phyloP scores from a whole-genome alignment of 2,888 invertebrate genomes.

The Epirrhoe tristata region DNA sequence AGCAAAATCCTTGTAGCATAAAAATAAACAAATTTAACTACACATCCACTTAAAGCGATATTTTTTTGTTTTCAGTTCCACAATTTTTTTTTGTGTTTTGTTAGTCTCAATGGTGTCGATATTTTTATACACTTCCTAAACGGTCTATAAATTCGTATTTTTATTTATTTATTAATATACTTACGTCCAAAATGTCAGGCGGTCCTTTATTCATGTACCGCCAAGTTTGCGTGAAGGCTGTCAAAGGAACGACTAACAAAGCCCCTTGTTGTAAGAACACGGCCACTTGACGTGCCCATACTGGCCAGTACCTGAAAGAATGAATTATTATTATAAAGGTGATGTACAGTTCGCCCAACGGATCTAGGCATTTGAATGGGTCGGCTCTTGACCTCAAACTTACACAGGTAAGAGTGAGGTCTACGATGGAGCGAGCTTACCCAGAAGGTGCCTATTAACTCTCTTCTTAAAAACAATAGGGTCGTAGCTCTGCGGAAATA shows the following conservation, averaged over 20 bases:
- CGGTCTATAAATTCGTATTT: background rate
- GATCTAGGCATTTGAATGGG: too few relatives aligned
- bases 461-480: too few relatives aligned
- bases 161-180: too few relatives aligned
- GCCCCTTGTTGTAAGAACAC: constrained; percentile 90
- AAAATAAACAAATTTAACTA: constrained; percentile 33
- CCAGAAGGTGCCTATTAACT: too few relatives aligned
- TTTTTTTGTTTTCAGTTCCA: constrained; percentile 9
- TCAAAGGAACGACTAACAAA: constrained; percentile 89
- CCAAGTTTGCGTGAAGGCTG: constrained; percentile 89
- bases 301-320: constrained; percentile 89
- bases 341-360: too few relatives aligned
- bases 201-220: constrained; percentile 92
- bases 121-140: background rate
- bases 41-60: background rate
- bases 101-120: background rate
- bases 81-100: too few relatives aligned
- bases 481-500: too few relatives aligned
- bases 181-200: constrained; percentile 94
- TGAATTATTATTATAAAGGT: too few relatives aligned
- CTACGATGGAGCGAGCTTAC: too few relatives aligned
- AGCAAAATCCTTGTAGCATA: constrained; percentile 71
- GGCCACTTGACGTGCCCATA: constrained; percentile 92
- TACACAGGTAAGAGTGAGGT: too few relatives aligned
- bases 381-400: too few relatives aligned